These are phyloP conservation scores for Aplochiton taeniatus DNA, from an alignment of 2,797 vertebrate species.

Conservation along the genomic window DNA sequence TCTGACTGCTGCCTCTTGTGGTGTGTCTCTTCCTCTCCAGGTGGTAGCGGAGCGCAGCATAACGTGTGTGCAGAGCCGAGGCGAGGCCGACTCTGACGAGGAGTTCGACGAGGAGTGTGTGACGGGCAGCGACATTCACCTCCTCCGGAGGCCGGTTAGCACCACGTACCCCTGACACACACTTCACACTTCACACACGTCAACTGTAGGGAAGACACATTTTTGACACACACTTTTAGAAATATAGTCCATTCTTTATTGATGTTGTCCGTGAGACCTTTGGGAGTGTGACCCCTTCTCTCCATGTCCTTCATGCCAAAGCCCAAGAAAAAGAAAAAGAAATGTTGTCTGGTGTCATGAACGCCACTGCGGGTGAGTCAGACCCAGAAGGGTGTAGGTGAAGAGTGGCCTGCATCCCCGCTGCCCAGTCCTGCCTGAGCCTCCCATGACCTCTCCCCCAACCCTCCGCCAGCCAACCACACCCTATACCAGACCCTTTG, in stretches of 20 bases:
- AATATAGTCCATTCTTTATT: not conserved
- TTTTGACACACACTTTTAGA: no score
- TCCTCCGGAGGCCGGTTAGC: slow-evolving; percentile 70
- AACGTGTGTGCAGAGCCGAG: slow-evolving; percentile 50
- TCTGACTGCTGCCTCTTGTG: not conserved
- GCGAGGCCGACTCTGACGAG: slow-evolving; percentile 64
- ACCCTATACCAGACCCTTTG: no score
- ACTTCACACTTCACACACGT: not conserved
- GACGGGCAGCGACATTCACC: slow-evolving; percentile 60
- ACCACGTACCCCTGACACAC: not conserved
- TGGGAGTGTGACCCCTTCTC: not conserved
- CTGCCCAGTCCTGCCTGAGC: no score
- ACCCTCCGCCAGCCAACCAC: no score
- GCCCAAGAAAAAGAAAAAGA: slow-evolving; percentile 84
- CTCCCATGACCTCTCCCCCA: no score
- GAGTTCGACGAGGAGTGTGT: slow-evolving; percentile 70
- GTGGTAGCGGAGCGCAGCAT: slow-evolving; percentile 76
- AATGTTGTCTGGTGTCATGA: slow-evolving; percentile 84
- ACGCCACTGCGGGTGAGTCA: slow-evolving; percentile 36
- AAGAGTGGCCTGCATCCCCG: slow-evolving; percentile 33
- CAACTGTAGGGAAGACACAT: no score
- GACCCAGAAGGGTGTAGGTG: slow-evolving; percentile 62
- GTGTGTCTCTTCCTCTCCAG: slow-evolving; percentile 50
- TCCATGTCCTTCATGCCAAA: slow-evolving; percentile 43
- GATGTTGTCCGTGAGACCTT: not conserved